Conservation (phyloP, 1,140 invertebrate species). For the Mactra quadrangularis region DNA sequence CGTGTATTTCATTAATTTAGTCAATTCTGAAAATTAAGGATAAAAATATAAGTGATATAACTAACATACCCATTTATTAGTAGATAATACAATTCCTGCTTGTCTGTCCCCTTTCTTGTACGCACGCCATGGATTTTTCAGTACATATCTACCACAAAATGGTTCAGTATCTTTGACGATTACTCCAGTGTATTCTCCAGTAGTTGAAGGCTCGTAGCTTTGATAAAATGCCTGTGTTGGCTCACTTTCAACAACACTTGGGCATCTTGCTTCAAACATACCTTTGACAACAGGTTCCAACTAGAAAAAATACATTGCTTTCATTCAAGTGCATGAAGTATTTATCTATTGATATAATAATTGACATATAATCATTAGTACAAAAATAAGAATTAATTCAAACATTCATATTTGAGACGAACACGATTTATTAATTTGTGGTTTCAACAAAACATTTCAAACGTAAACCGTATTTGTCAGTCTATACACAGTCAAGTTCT, state of each 20-base stretch:
- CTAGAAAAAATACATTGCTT: constrained; percentile 24
- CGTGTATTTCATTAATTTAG: no score
- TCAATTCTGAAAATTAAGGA: no score
- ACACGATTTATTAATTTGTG: no score
- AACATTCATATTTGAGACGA: no score
- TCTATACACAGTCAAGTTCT: no score
- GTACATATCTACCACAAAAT: constrained; percentile 72
- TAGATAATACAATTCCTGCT: background rate
- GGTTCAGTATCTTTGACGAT: constrained; percentile 64
- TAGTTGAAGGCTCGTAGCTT: constrained; percentile 45
- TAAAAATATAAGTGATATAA: no score
- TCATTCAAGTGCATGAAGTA: background rate
- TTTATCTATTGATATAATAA: no score
- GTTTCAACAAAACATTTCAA: no score
- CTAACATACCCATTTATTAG: no score
- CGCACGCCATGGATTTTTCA: constrained; percentile 66
- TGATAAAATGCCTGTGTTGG: constrained; percentile 45
- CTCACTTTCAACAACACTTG: constrained; percentile 49
- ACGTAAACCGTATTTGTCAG: no score
- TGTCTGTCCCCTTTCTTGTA: constrained; percentile 51
- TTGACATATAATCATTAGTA: no score
- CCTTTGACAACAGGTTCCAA: constrained; percentile 48
- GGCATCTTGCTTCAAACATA: constrained; percentile 67
- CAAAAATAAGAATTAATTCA: no score
- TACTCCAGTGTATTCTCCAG: constrained; percentile 6